Conservation (phyloP, 2,888 invertebrate species). For the Dioctria rufipes region DNA sequence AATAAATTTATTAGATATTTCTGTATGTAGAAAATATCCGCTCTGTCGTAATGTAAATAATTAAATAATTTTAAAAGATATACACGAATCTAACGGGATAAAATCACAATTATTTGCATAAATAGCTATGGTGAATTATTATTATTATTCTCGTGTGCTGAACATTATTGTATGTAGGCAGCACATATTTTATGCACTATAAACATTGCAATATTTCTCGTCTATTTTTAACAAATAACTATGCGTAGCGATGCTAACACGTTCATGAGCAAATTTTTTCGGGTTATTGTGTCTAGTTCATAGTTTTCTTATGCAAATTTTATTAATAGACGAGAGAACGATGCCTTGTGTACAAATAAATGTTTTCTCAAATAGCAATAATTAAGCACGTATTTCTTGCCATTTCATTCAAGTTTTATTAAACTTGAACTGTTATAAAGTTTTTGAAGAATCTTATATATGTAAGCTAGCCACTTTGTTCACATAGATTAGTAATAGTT, state of each 20-base stretch:
- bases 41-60: too few relatives aligned
- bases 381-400: not conserved
- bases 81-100: too few relatives aligned
- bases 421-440: not conserved
- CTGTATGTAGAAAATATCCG: too few relatives aligned
- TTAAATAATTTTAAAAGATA: too few relatives aligned
- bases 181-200: not conserved
- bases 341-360: not conserved
- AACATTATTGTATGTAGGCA: not conserved
- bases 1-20: too few relatives aligned
- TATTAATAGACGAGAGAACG: not conserved
- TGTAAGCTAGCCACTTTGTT: too few relatives aligned
- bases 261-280: not conserved
- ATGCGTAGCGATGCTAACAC: not conserved
- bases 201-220: not conserved
- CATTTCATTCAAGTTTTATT: not conserved
- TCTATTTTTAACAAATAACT: not conserved
- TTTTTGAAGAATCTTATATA: too few relatives aligned
- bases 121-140: not conserved
- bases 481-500: too few relatives aligned
- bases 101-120: too few relatives aligned
- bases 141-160: not conserved
- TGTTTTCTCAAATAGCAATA: not conserved
- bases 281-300: slow-evolving; percentile 17
- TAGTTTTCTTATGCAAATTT: slow-evolving; percentile 1